Conservation (phyloP, 2,797 vertebrate genomes). For the Myripristis jacobus region DNA sequence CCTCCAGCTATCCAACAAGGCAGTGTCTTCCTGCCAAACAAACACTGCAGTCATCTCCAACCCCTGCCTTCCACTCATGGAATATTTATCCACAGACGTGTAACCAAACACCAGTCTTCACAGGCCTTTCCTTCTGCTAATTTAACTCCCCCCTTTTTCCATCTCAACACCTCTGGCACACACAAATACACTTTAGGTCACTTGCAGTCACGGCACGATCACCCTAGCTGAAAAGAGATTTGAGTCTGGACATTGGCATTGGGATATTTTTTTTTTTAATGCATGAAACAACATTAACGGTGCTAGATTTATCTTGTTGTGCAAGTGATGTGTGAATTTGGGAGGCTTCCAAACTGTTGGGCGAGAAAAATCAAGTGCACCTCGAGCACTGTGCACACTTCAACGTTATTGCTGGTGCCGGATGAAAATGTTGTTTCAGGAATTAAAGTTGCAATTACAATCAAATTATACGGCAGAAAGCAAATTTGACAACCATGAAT, state of each 20-base stretch:
- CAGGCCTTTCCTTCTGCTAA: slow-evolving; percentile 15
- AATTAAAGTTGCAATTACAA: no score
- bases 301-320: neutral
- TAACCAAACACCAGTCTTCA: slow-evolving; percentile 44
- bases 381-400: slow-evolving; percentile 1
- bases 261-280: neutral
- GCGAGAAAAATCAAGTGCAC: neutral
- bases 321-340: no score
- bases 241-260: slow-evolving; percentile 5
- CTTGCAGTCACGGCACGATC: slow-evolving; percentile 5
- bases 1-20: slow-evolving; percentile 48
- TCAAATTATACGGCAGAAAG: neutral
- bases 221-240: neutral
- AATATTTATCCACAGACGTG: slow-evolving; percentile 56
- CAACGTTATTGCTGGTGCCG: neutral
- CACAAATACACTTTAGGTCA: slow-evolving; percentile 7
- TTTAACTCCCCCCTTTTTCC: slow-evolving; percentile 6
- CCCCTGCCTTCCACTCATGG: slow-evolving; percentile 38
- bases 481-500: neutral
- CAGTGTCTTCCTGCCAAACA: slow-evolving; percentile 12
- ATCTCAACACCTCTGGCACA: no score
- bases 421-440: neutral
- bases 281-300: neutral
- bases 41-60: slow-evolving; percentile 42
- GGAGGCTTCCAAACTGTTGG: slow-evolving; percentile 2